Evolutionary conservation across 2,113 vertebrate species (phyloP).

Genomic region (Odontophorus gujanensis): DNA sequence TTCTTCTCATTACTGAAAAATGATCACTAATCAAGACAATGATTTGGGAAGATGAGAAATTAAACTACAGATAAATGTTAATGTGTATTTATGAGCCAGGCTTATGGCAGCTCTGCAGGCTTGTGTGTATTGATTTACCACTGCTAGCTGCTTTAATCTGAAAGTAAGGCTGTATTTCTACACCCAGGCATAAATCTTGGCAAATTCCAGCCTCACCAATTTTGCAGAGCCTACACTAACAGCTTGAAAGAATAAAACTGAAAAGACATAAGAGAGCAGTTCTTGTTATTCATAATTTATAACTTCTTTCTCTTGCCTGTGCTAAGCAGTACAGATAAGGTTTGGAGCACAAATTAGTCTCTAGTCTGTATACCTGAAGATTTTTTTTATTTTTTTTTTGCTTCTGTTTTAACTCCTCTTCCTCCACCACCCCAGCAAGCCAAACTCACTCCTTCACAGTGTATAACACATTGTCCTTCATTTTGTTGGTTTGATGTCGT

Average conservation of each 20-base stretch:
- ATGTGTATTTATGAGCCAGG: constrained; percentile 6
- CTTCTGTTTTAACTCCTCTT: background rate
- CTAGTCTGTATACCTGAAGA: background rate
- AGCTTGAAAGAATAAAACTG: constrained; percentile 31
- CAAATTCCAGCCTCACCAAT: constrained; percentile 34
- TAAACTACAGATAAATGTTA: constrained; percentile 23
- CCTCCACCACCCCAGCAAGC: background rate
- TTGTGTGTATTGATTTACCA: constrained; percentile 52
- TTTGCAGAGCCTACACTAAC: constrained; percentile 36
- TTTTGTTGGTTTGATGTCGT: background rate
- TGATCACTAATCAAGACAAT: constrained; percentile 4
- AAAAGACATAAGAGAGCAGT: background rate
- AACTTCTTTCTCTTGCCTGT: background rate
- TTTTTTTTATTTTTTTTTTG: background rate
- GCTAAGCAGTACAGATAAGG: background rate
- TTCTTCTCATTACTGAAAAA: background rate
- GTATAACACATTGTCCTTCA: background rate
- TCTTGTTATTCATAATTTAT: constrained; percentile 32
- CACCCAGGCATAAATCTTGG: constrained; percentile 47
- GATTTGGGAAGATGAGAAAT: constrained; percentile 40
- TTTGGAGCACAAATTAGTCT: background rate
- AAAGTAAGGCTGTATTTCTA: constrained; percentile 25
- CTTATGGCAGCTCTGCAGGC: background rate
- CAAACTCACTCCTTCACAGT: background rate
- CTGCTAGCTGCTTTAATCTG: constrained; percentile 9